A percentile compares a stretch with the other conserved stretches of the same genome.
phyloP scores from a whole-genome alignment of 2,797 vertebrate genomes.

The Falco concolor region DNA sequence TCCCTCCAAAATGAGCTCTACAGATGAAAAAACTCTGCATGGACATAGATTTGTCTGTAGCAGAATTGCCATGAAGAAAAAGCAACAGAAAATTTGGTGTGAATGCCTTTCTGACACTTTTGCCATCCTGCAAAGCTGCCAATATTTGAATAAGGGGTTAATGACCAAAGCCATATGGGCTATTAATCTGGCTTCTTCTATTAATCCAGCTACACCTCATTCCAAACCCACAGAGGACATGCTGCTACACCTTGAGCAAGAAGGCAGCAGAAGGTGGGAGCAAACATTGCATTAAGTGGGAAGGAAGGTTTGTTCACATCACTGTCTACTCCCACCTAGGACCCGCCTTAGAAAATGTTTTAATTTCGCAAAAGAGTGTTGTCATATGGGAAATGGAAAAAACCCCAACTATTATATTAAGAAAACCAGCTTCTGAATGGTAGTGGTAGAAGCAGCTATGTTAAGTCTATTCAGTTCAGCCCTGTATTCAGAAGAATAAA shows the following conservation, averaged over 20 bases:
- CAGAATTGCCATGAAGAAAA: background rate
- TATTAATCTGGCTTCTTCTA: background rate
- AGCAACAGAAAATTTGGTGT: background rate
- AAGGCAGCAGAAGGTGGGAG: background rate
- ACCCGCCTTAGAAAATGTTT: background rate
- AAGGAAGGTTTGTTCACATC: background rate
- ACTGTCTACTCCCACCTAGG: rapidly evolving
- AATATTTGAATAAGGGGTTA: background rate
- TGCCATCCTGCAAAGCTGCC: background rate
- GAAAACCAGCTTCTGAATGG: background rate
- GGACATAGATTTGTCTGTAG: background rate
- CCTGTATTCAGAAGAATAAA: background rate
- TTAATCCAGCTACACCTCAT: background rate
- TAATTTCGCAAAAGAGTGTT: background rate
- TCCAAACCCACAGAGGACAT: background rate
- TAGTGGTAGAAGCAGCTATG: background rate
- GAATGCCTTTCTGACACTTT: background rate
- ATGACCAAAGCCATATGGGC: background rate
- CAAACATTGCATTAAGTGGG: background rate
- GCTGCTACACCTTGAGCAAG: background rate
- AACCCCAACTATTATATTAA: too few species aligned
- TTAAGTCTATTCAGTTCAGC: background rate
- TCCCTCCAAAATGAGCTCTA: background rate
- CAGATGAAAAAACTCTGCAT: background rate
- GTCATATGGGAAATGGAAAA: background rate